Evolutionary conservation across 1,140 invertebrate genomes (phyloP), one percentile per base, ranked within the genome.

Genomic region (Venturia canescens): DNA sequence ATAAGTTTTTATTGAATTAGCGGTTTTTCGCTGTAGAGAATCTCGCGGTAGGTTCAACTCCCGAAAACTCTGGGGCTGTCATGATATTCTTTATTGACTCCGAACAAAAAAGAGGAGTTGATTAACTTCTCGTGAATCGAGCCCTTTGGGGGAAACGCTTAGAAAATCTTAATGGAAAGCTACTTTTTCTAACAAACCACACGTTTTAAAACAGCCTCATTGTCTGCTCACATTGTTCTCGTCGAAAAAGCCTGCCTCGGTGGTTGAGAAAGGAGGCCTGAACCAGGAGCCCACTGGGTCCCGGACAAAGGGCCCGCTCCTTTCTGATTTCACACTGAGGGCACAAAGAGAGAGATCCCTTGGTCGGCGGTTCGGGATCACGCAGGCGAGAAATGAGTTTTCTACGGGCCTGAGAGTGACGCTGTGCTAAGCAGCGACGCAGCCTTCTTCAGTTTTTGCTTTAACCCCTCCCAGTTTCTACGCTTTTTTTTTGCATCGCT

Each of bases 351-450:
- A 66, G 60, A 66, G 21, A 66, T 27, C 60, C 26, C 60, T 23
- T 29, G 13, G 60, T 27, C 27, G 23, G 60, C 27, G 23, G 60
- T 66, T 27, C 9, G 60, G 23, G 60, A 66, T 66, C 60, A 66
- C 23, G 60, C 23, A 66, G 60, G 60, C 60, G 60, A 66, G 60
- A 66, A 66, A 66, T 66, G 60, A 66, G 60, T 66, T 66, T 66
- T 66, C 23, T 27, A 66, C 60, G 60, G 60, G 60, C 60, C 60
- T 66, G 60, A 27, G 27, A 66, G 23, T 66, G 60, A 66, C 60
- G 60, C n/a, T 57, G 18, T n/a, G 53, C 18, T 23, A 57, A n/a
- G 9, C 15, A 57, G 53, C 53, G 53, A 57, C 21, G 21, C 4
- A 23, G 60, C 53, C 23, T 23, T 23, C n/a, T 23, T 7, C 60